A percentile compares a stretch with the other conserved stretches of the same genome.
phyloP scores from a whole-genome alignment of 2,888 invertebrate genomes.

The Cheilosia variabilis region DNA sequence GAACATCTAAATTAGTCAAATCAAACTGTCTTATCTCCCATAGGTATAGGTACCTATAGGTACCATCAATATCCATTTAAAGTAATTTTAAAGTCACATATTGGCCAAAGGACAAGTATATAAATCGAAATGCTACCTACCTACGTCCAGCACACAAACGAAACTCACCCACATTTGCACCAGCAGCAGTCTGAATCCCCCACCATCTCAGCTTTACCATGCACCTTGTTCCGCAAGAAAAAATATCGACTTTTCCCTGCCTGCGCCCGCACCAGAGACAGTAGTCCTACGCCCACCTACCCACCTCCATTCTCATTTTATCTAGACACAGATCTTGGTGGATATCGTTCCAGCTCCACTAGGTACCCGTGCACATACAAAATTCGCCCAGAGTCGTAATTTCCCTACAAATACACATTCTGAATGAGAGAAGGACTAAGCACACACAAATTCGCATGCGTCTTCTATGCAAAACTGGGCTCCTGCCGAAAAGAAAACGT shows the following conservation, averaged over 20 bases:
- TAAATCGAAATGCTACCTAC: no score
- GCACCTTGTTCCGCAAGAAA: background rate
- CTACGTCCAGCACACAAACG: background rate
- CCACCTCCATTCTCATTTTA: background rate
- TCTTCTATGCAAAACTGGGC: slow-evolving; percentile 26
- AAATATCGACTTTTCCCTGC: slow-evolving; percentile 54
- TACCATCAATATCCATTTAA: no score
- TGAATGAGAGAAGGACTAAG: slow-evolving; percentile 9
- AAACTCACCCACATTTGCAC: no score
- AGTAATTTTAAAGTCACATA: no score
- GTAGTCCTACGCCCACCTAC: background rate
- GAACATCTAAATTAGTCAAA: no score
- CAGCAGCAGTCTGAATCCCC: background rate
- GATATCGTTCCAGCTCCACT: background rate
- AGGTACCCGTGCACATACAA: background rate
- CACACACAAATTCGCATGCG: slow-evolving; percentile 58
- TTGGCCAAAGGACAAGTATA: no score
- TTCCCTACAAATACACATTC: slow-evolving; percentile 41
- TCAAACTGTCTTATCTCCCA: no score
- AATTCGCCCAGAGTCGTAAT: slow-evolving; percentile 32
- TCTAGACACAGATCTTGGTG: slow-evolving; percentile 6
- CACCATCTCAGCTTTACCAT: background rate
- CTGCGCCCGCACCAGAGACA: slow-evolving; percentile 7
- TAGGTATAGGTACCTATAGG: no score
- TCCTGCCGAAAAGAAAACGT: background rate